Evolutionary conservation across 2,113 vertebrate species (phyloP).

Genomic region (Struthidea cinerea): DNA sequence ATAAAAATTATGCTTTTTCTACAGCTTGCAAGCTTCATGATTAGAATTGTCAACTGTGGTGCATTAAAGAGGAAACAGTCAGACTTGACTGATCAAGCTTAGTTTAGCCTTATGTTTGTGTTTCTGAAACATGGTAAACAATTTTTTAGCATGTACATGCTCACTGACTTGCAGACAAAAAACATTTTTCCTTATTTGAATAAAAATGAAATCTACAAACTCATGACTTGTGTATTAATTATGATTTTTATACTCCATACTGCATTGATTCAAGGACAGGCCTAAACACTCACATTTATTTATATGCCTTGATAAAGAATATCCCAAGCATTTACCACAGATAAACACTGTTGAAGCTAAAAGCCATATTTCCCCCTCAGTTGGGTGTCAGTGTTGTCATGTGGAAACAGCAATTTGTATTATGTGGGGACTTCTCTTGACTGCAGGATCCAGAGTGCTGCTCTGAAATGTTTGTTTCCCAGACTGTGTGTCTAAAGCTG

Average conservation of each 20-base stretch:
- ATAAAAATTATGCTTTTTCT: constrained; percentile 44
- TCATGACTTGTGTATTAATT: constrained; percentile 1
- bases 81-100: constrained; percentile 57
- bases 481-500: not conserved
- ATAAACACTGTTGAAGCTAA: not conserved
- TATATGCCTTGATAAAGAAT: not conserved
- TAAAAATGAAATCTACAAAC: constrained; percentile 19
- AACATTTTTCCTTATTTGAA: not conserved
- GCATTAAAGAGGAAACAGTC: constrained; percentile 46
- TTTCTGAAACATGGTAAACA: constrained; percentile 51
- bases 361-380: not conserved
- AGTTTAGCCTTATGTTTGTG: constrained; percentile 51
- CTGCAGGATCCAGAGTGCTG: not conserved
- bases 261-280: not conserved
- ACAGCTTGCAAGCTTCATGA: not conserved
- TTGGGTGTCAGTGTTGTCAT: not conserved
- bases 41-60: not conserved
- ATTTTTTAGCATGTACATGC: constrained; percentile 44
- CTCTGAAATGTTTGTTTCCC: not conserved
- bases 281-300: not conserved
- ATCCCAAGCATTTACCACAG: not conserved
- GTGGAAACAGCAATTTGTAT: not conserved
- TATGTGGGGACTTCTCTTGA: not conserved
- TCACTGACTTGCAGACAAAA: constrained; percentile 36
- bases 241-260: not conserved